Base-by-base conservation (phyloP, 2,888 invertebrate genomes). In the Drosophila macrospina region DNA sequence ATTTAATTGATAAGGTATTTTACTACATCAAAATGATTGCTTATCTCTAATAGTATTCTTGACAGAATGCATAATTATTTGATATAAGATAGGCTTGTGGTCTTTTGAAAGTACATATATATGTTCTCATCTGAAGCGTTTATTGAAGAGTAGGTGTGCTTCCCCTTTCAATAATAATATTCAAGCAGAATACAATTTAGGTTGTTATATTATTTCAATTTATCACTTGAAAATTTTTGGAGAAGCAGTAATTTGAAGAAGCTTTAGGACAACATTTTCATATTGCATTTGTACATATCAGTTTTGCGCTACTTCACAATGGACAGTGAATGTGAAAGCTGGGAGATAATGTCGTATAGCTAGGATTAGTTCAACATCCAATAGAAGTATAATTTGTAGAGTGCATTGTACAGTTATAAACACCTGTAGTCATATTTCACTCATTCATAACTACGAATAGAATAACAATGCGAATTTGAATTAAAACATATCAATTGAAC, bases 401-500 rank as follows among this genome's bases (percentile, higher is more conserved):
- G 66, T 56, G 34, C 15, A 44, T 62, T 60, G 51, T 50, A 41
- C 20, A 42, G 50, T 42, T 51, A 48, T 37, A 7, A 51, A 54
- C 34, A 39, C 16, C 16, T 16, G 62, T 56, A 65, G 61, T 51
- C 32, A 60, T 32, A 51, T 48, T 13, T 59, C 74, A 74, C 42
- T 28, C 51, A 69, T 26, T 55, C 56, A 75, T 61, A 60, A 5
- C 62, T 30, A 54, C 11, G n/a, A 61, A 20, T 28, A 39, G 44
- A 54, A 39, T 34, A 42, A 47, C n/a, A 45, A 55, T 74, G 68
- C 51, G 65, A 73, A 66, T 42, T 44, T 57, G 51, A 84, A 80
- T 77, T 86, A 79, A 86, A 78, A 62, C 83, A 82, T 80, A 54
- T 54, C 66, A 84, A 51, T 77, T 79, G 78, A 76, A 85, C 75